Evolutionary conservation across 2,888 invertebrate species (phyloP).

Genomic region (Andricus curvator): DNA sequence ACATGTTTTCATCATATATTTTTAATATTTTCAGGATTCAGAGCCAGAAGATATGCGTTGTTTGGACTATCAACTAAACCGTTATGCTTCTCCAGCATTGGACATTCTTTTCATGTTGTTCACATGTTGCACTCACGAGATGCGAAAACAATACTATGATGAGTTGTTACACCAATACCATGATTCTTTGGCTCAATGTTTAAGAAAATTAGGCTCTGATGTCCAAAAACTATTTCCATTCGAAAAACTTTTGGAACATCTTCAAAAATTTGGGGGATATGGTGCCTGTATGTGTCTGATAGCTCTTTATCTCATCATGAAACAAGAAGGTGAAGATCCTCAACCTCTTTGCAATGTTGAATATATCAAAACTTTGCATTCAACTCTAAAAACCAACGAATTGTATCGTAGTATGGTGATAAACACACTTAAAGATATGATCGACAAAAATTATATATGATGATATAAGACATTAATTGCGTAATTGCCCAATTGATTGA

Average conservation of each 20-base stretch:
- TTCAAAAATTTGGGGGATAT: constrained; percentile 64
- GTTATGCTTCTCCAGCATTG: constrained; percentile 61
- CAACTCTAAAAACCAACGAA: constrained; percentile 45
- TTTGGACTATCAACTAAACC: constrained; percentile 61
- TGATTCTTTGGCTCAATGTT: constrained; percentile 61
- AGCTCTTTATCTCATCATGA: constrained; percentile 61
- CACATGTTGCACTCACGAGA: constrained; percentile 64
- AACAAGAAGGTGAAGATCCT: constrained; percentile 57
- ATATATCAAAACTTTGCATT: not conserved
- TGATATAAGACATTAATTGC: not conserved
- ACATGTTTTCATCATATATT: not conserved
- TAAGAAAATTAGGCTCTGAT: constrained; percentile 63
- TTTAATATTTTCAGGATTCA: constrained; percentile 48
- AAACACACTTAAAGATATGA: constrained; percentile 54
- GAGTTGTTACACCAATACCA: constrained; percentile 69
- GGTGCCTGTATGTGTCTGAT: constrained; percentile 63
- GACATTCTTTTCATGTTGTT: constrained; percentile 73
- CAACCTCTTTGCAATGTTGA: constrained; percentile 51
- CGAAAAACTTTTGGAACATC: constrained; percentile 62
- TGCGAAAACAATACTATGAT: constrained; percentile 64
- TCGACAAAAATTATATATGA: constrained; percentile 57
- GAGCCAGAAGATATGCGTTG: constrained; percentile 55
- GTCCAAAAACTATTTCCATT: constrained; percentile 66
- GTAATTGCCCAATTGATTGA: not conserved
- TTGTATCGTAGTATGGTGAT: constrained; percentile 51